phyloP scores from a whole-genome alignment of 1,140 invertebrate genomes.

The Melanaphis sacchari region DNA sequence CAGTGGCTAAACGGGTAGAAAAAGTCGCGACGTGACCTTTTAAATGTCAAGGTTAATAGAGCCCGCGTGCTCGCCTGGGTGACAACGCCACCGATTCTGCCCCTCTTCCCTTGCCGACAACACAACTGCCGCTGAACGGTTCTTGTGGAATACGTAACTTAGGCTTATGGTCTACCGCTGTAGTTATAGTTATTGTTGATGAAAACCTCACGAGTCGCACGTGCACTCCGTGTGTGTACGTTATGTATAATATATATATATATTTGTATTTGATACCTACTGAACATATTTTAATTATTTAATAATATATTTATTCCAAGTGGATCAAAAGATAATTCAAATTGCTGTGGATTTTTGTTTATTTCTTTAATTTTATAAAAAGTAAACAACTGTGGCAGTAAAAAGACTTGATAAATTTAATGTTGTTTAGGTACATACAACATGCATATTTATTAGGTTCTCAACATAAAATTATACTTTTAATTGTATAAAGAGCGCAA shows the following conservation, averaged over 20 bases:
- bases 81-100: neutral
- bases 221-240: too few species aligned
- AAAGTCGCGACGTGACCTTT: slow-evolving; percentile 20
- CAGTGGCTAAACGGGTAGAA: neutral
- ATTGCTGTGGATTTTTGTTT: neutral
- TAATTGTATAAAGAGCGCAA: neutral
- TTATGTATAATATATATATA: too few species aligned
- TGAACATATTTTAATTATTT: too few species aligned
- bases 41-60: slow-evolving; percentile 38
- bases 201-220: too few species aligned
- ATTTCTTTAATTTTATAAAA: neutral
- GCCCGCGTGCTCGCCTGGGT: neutral
- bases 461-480: neutral
- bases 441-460: neutral
- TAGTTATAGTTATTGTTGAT: neutral
- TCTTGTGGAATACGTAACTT: neutral
- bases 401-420: neutral
- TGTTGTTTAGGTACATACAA: neutral
- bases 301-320: neutral
- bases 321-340: too few species aligned
- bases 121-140: neutral
- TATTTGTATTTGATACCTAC: too few species aligned
- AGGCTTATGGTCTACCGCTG: neutral
- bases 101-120: neutral
- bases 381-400: neutral